These are phyloP conservation scores for Platyrinchus mystaceus DNA, from an alignment of 2,797 vertebrate genomes.

Conservation along the genomic window DNA sequence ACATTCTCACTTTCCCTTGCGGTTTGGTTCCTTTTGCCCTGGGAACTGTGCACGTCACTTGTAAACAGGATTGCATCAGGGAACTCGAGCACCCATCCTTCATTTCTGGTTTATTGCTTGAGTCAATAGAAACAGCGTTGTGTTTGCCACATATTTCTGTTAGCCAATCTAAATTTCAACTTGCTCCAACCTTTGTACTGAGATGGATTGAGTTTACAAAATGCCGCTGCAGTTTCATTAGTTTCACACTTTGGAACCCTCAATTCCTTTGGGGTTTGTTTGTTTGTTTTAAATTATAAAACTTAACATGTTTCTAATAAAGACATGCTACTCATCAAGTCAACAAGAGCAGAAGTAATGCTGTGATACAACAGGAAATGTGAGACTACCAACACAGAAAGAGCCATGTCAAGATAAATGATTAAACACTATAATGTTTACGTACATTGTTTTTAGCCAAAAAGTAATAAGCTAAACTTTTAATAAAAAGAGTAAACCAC, in stretches of 20 bases:
- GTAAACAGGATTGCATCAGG: neutral
- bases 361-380: neutral
- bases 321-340: neutral
- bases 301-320: neutral
- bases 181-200: neutral
- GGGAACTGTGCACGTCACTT: accelerated
- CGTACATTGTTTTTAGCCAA: neutral
- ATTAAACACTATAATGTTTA: neutral
- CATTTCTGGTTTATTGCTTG: neutral
- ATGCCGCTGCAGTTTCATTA: neutral
- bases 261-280: neutral
- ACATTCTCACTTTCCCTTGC: neutral
- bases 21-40: neutral
- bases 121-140: neutral
- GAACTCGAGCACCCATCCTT: accelerated
- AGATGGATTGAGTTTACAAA: neutral
- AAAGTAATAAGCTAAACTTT: neutral
- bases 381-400: neutral
- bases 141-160: neutral
- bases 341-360: neutral
- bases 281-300: neutral
- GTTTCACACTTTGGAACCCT: neutral
- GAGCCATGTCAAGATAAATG: neutral
- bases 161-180: neutral
- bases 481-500: neutral